phyloP scores from a whole-genome alignment of 1,140 invertebrate species.

The Melanaphis sacchari region DNA sequence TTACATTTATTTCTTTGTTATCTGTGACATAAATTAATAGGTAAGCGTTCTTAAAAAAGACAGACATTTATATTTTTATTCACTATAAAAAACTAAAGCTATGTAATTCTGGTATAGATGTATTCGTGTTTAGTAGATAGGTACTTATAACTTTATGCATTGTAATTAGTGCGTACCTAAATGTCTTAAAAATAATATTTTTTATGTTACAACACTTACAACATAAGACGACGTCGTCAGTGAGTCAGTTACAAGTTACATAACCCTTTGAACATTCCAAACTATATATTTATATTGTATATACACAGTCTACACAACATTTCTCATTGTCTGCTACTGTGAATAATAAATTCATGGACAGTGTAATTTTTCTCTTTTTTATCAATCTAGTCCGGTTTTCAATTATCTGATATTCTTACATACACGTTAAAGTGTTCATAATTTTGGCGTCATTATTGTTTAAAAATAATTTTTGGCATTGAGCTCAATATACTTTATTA shows the following conservation, averaged over 20 bases:
- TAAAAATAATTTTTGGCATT: constrained; percentile 30
- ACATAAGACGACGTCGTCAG: constrained; percentile 39
- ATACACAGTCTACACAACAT: not conserved
- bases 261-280: constrained; percentile 51
- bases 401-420: constrained; percentile 25
- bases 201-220: constrained; percentile 36
- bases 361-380: constrained; percentile 31
- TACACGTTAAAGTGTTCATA: constrained; percentile 32
- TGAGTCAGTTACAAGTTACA: constrained; percentile 47
- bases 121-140: no score
- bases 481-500: constrained; percentile 12
- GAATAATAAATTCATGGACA: constrained; percentile 51
- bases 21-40: not conserved
- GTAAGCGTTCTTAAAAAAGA: not conserved
- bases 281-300: not conserved
- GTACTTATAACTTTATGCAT: not conserved
- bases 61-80: not conserved
- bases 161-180: not conserved
- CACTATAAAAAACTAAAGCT: not conserved
- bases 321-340: not conserved
- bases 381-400: not conserved
- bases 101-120: not conserved
- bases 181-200: not conserved
- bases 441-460: constrained; percentile 47
- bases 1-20: not conserved